Evolutionary conservation across 2,888 invertebrate species (phyloP), one percentile per base, ranked within the genome.

Genomic region (Bombyx huttoni): DNA sequence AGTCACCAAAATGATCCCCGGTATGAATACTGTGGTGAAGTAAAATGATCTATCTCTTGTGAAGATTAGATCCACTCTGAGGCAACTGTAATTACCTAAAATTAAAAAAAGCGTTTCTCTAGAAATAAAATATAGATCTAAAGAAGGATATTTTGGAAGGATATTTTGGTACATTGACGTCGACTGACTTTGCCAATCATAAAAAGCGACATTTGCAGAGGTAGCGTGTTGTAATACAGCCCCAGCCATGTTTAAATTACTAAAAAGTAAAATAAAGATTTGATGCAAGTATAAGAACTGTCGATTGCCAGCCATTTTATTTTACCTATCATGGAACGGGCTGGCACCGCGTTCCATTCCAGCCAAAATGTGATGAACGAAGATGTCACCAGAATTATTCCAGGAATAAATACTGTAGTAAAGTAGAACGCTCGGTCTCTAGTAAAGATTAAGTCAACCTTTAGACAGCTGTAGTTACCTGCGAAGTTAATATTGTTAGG

Each of bases 1-100:
- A 68, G 97, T 97, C 84, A 97, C 97, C 90, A 97, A 92, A 89
- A 97, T 96, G 81, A 97, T 96, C 77, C 97, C 97, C 72, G 97
- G 97, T 90, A 97, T 96, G 90, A 97, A 97, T 88, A 97, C 97
- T 78, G 97, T 97, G 72, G 96, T 97, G 91, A 97, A 96, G 91
- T 97, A 97, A 92, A 97, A 97, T 81, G 96, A 96, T 90, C 96
- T 93, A 91, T 97, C 97, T 84, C 97, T 91, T 66, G 96, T 97
- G 91, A 97, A 97, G 88, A 94, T 96, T 81, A 97, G 91, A 88
- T 96, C 94, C 89, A 97, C 97, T 89, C 93, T 94, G 75, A 97
- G 92, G 90, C 97, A 97, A 92, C 97, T 97, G 93, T 96, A 97
- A 92, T 97, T 96, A 89, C 96, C 97, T 97, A 91, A 78, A 85